Percentiles rank a stretch among this genome's conserved stretches.
phyloP scores from a whole-genome alignment of 2,797 vertebrate species.

The Gouania willdenowi region DNA sequence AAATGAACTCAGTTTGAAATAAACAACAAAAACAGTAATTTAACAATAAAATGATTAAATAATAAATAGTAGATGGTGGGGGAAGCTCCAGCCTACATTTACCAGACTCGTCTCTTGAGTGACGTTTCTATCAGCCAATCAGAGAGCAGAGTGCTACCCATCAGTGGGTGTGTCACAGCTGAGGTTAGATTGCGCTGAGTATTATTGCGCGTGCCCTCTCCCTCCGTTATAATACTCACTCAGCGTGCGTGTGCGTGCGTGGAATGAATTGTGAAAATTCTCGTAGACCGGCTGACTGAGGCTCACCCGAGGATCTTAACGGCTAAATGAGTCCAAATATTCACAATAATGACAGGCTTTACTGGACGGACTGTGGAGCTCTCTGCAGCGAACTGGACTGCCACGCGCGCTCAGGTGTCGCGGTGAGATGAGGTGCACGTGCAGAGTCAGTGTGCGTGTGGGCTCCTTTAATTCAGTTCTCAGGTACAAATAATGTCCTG shows the following conservation, averaged over 20 bases:
- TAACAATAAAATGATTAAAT: no score
- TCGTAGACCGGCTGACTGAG: slow-evolving; percentile 16
- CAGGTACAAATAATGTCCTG: slow-evolving; percentile 24
- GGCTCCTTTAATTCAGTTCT: not conserved
- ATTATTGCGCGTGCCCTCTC: slow-evolving; percentile 32
- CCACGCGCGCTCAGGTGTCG: slow-evolving; percentile 30
- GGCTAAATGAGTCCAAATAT: slow-evolving; percentile 30
- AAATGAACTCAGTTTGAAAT: no score
- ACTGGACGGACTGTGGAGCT: slow-evolving; percentile 27
- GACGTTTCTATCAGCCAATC: slow-evolving; percentile 68
- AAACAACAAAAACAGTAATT: no score
- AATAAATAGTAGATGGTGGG: no score
- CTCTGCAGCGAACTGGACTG: slow-evolving; percentile 33
- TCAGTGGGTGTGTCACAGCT: slow-evolving; percentile 28
- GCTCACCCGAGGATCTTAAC: slow-evolving; percentile 11
- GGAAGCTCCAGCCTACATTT: slow-evolving; percentile 54
- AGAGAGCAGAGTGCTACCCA: slow-evolving; percentile 27
- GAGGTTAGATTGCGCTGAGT: slow-evolving; percentile 60
- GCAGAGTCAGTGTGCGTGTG: not conserved
- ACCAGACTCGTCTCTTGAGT: slow-evolving; percentile 50
- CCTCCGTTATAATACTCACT: slow-evolving; percentile 6
- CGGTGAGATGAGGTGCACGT: not conserved
- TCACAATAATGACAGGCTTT: slow-evolving; percentile 35
- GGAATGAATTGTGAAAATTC: no score
- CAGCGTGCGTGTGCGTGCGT: slow-evolving; percentile 41